Base-by-base conservation (phyloP, 1,140 invertebrate species). In the Adelges cooleyi region DNA sequence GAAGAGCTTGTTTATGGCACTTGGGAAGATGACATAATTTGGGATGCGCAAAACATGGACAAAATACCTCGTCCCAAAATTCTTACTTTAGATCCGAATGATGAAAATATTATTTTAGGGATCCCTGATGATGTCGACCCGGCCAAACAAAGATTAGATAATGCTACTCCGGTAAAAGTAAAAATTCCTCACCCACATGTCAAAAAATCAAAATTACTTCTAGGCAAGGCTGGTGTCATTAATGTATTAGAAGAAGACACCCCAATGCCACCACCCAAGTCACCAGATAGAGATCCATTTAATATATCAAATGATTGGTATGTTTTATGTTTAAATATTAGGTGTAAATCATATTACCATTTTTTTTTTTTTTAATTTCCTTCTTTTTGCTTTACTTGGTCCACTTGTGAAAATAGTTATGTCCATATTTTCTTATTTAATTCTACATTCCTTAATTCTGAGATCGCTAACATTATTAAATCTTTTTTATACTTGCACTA, bases 21-120 rank as follows among this genome's bases (percentile, higher is more conserved):
- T n/a, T 98, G 95, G 95, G 95, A 98, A 74, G 88, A 97, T 68
- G 90, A 98, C 72, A 88, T 73, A 0, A 98, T 98, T 72, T 98
- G 94, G 93, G 93, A 98, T 79, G 84, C 89, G 0, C 85, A 93
- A 73, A 83, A 84, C 68, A 93, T 98, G 90, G 79, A 77, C 3
- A 83, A 82, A 66, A 83, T 97, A 69, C 93, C 93, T 1, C 89
- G 93, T 74, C 96, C 96, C 1, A 92, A 92, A 70, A 89, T 98
- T 40, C 77, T 99, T 2, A 95, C 95, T 0, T 75, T 99, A 2
- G 96, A 99, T 79, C 94, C 94, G 0, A 98, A 99, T 73, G 96
- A 99, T 79, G 96, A 98, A 72, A 98, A 98, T 73, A 95, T 98
- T 67, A 89, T 98, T 68, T 78, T 98, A 23, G 92, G 71, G 22